These are phyloP conservation scores for Acanthurus lineatus DNA, from an alignment of 2,797 vertebrate genomes.

Conservation along the genomic window DNA sequence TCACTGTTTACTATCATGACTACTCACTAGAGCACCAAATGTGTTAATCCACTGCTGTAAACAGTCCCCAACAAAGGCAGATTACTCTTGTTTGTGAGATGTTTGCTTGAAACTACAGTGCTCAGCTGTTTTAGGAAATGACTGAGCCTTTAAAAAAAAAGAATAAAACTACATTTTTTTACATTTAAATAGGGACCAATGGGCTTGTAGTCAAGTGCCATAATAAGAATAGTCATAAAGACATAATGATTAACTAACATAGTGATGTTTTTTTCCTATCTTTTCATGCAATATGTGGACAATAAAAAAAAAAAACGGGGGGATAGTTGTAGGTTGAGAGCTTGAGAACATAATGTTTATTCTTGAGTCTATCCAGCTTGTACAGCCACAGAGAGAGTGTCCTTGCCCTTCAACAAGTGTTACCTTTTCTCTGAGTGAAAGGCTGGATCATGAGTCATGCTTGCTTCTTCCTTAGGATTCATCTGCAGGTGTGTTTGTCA, in stretches of 20 bases:
- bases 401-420: not conserved
- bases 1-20: not conserved
- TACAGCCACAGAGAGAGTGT: conserved; percentile 4
- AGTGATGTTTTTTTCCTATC: not conserved
- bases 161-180: not conserved
- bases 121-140: not conserved
- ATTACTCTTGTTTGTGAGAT: not conserved
- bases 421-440: not conserved
- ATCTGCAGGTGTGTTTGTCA: conserved; percentile 19
- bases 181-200: not conserved
- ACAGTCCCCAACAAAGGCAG: not conserved
- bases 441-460: conserved; percentile 31
- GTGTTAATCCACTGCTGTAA: conserved; percentile 7
- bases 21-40: not conserved
- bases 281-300: no score
- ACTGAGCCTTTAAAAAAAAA: not conserved
- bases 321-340: not conserved
- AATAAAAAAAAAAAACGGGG: not conserved
- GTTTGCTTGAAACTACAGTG: not conserved
- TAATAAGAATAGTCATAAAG: not conserved
- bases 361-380: not conserved
- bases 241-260: not conserved
- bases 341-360: not conserved
- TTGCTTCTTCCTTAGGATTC: conserved; percentile 14
- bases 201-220: not conserved